A percentile compares a stretch with the other conserved stretches of the same genome.
phyloP scores from a whole-genome alignment of 2,888 invertebrate species.

The Trissolcus brochymenae region DNA sequence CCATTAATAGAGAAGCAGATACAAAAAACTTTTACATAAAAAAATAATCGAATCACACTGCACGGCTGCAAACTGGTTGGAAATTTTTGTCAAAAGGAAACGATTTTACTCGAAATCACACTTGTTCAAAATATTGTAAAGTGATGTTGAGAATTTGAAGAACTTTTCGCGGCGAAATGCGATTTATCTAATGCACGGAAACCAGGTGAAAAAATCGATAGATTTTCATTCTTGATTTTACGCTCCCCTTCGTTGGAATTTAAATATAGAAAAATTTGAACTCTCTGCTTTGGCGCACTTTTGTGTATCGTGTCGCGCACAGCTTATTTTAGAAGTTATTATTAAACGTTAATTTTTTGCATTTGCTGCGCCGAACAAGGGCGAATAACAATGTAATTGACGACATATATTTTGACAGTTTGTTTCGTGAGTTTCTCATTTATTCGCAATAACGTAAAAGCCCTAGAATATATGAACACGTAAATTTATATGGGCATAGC shows the following conservation, averaged over 20 bases:
- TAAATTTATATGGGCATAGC: not conserved
- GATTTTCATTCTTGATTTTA: conserved; percentile 41
- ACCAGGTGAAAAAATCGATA: conserved; percentile 23
- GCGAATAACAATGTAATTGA: too few species aligned
- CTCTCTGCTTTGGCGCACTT: conserved; percentile 11
- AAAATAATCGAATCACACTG: too few species aligned
- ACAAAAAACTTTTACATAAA: too few species aligned
- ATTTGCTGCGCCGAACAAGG: too few species aligned
- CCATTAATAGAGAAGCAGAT: too few species aligned
- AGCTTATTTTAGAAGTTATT: conserved; percentile 47
- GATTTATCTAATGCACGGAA: conserved; percentile 16
- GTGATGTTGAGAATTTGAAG: too few species aligned
- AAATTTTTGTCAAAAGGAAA: conserved; percentile 1
- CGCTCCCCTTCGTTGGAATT: conserved; percentile 28
- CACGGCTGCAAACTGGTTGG: not conserved
- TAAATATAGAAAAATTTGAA: conserved; percentile 32
- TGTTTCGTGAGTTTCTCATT: too few species aligned
- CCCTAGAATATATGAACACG: too few species aligned
- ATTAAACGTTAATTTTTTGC: conserved; percentile 35
- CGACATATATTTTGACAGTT: too few species aligned
- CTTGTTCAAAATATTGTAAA: too few species aligned
- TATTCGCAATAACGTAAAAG: too few species aligned
- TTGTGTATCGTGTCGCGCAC: conserved; percentile 13
- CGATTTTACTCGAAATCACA: too few species aligned
- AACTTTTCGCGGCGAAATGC: conserved; percentile 2